Percentiles rank a stretch among this genome's conserved stretches.
Evolutionary conservation across 2,888 invertebrate species (phyloP).

Genomic region (Uloborus plumipes): DNA sequence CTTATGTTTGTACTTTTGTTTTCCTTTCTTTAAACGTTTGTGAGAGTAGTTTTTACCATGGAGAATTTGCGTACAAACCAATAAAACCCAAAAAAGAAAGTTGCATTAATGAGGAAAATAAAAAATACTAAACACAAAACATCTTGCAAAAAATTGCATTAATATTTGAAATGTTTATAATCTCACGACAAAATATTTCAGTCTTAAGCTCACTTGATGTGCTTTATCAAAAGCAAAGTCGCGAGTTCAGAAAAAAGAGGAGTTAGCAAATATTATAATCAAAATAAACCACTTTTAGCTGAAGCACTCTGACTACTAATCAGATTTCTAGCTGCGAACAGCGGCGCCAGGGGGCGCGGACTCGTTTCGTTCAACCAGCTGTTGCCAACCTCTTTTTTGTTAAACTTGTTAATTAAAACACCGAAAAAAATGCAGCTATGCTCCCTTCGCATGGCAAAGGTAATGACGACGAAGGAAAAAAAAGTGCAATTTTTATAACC

Average conservation of each 20-base stretch:
- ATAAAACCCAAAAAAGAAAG: slow-evolving; percentile 22
- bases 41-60: no score
- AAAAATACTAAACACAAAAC: slow-evolving; percentile 10
- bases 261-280: slow-evolving; percentile 59
- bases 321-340: slow-evolving; percentile 47
- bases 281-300: slow-evolving; percentile 50
- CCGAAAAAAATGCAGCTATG: slow-evolving; percentile 47
- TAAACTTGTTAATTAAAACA: slow-evolving; percentile 60
- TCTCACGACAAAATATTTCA: slow-evolving; percentile 56
- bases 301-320: slow-evolving; percentile 38
- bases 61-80: no score
- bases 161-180: slow-evolving; percentile 60
- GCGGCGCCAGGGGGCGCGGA: slow-evolving; percentile 39
- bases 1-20: no score
- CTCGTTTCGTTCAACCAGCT: slow-evolving; percentile 38
- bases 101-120: slow-evolving; percentile 12
- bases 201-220: slow-evolving; percentile 51
- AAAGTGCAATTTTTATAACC: slow-evolving; percentile 60
- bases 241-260: slow-evolving; percentile 26
- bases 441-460: slow-evolving; percentile 43
- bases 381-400: slow-evolving; percentile 57
- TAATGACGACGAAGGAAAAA: slow-evolving; percentile 31
- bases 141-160: slow-evolving; percentile 41
- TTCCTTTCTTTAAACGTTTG: no score
- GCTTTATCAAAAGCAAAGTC: slow-evolving; percentile 38